Evolutionary conservation across 2,888 invertebrate species (phyloP), one percentile per base, ranked within the genome.

Genomic region (Lysandra coridon): DNA sequence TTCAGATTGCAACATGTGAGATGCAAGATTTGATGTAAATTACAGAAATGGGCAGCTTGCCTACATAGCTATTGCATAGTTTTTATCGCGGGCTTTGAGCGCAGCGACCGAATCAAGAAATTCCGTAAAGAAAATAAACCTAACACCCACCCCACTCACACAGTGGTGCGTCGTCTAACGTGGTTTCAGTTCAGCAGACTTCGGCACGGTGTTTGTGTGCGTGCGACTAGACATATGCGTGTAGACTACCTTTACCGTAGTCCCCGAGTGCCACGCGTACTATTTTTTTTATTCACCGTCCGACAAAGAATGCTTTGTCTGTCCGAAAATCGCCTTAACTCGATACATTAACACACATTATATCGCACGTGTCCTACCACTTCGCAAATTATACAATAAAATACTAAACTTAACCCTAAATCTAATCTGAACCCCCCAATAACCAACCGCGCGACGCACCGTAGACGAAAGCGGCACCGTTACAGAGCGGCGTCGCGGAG

Each of bases 401-500:
- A 62, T 30, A 62, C n/a, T 49, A 49, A 64, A 64, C 4, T 64
- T 30, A 64, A 37, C 33, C 3, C 4, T 37, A 23, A 14, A 37
- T 69, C 69, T 69, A 69, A 33, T 64, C 30, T 12, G 5, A 69
- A 37, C 64, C 80, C 79, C 62, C 79, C 79, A 82, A 83, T 81
- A 81, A 86, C 88, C 49, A 23, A 53, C 76, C 76, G 49, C 49
- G 57, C 76, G 33, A 76, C 76, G 76, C 87, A 87, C 86, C 87
- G 89, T 92, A 93, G 94, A 92, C 90, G 86, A 90, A 87, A 89
- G 89, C 88, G 87, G 90, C 87, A 86, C 86, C 92, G 91, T 96
- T 96, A 91, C 96, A 98, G 98, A 97, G 96, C 90, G 97, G 98
- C 81, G 95, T 97, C 84, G 97, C 97, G 83, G 99, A 99, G 90